phyloP scores from a whole-genome alignment of 1,140 invertebrate genomes.

The Thaumatotibia leucotreta region DNA sequence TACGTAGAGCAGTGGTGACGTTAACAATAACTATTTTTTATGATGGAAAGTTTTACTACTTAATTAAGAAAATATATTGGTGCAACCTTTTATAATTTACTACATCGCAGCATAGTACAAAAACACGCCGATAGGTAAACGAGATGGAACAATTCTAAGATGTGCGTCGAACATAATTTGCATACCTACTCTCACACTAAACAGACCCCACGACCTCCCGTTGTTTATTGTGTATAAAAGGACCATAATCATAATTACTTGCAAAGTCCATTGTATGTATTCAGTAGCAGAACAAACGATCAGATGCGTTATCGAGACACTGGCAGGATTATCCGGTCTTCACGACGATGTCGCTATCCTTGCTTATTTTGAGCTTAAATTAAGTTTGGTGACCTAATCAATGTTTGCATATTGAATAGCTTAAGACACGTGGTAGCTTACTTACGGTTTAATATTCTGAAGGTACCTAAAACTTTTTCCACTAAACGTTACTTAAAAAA shows the following conservation, averaged over 20 bases:
- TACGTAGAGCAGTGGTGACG: no score
- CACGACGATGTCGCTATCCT: constrained; percentile 26
- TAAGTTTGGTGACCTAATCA: background rate
- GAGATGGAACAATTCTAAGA: no score
- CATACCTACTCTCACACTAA: background rate
- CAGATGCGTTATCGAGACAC: constrained; percentile 24
- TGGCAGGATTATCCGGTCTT: constrained; percentile 28
- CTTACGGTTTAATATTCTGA: background rate
- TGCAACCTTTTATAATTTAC: no score
- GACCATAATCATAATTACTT: constrained; percentile 26
- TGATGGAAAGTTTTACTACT: no score
- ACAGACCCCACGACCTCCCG: background rate
- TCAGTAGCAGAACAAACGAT: constrained; percentile 30
- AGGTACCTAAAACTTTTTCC: background rate
- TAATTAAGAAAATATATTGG: no score
- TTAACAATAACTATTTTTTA: no score
- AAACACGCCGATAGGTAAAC: no score
- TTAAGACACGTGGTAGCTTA: background rate
- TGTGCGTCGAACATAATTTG: no score
- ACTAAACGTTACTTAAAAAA: no score
- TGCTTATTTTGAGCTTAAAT: background rate
- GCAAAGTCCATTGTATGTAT: constrained; percentile 30
- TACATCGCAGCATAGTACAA: no score
- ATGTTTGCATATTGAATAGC: background rate
- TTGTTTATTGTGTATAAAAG: constrained; percentile 11